Base-by-base conservation (phyloP, 2,113 vertebrate species). In the Cyprinodon variegatus region DNA sequence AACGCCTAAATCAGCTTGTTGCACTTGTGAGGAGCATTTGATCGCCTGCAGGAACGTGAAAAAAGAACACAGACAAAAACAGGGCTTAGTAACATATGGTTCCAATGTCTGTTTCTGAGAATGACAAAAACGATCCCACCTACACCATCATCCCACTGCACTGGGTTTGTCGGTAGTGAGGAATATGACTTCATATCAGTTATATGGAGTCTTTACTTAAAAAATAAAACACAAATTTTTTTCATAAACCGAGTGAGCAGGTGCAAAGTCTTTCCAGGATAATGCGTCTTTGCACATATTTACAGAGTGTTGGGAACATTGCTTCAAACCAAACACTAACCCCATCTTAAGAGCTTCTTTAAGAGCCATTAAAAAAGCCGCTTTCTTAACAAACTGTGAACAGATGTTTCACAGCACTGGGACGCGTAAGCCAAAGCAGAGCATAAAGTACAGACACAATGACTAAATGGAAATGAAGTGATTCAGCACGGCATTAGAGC, bases 21-120 rank as follows among this genome's bases (percentile, higher is more conserved):
- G 29, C 29, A 29, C 29, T 29, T n/a, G 15, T 9, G n/a, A 59
- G 53, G 15, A 59, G 15, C 63, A 11, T 29, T 29, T 29, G 29
- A 29, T 29, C 29, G 29, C 29, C 29, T 29, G 29, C 29, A 29
- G 29, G 1, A 29, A 29, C 29, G 29, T 29, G 29, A 41, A 41
- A 41, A 9, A 41, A 9, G 61, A n/a, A 50, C 15, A 68, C 43
- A 68, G 68, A 70, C 72, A 81, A 73, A n/a, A 77, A 70, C 29
- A 36, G 41, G 53, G 68, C 37, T 63, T 14, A 29, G 14, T 46
- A 81, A 87, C 90, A 93, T 65, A 53, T 93, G 91, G 69, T 85
- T 88, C 77, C 62, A 89, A 88, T 92, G 67, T 61, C 78, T 46
- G 50, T 37, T 69, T 72, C 22, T 45, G 64, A 64, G 62, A 65